Conservation (phyloP, 2,888 invertebrate species). For the Pristionchus exspectatus region DNA sequence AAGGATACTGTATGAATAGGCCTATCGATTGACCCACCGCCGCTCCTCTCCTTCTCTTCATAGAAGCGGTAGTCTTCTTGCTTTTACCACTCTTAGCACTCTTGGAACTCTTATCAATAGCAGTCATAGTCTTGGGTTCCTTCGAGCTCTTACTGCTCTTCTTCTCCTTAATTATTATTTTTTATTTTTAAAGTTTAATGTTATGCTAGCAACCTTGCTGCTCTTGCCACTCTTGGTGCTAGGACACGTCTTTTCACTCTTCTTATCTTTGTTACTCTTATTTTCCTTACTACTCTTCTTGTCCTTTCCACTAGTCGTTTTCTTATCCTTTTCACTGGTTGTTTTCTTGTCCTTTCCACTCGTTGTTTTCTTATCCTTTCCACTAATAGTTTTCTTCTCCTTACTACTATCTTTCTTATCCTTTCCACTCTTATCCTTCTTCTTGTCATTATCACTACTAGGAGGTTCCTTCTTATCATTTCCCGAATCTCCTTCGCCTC, state of each 20-base stretch:
- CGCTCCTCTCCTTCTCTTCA: background rate
- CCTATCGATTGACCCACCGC: background rate
- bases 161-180: background rate
- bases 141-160: slow-evolving; percentile 22
- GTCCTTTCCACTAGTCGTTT: background rate
- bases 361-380: slow-evolving; percentile 2
- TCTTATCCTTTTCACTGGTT: background rate
- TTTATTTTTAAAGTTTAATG: background rate
- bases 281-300: background rate
- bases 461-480: slow-evolving; percentile 42
- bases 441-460: slow-evolving; percentile 42
- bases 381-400: slow-evolving; percentile 23
- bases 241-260: background rate
- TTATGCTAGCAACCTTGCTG: background rate
- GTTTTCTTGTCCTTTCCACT: slow-evolving; percentile 21
- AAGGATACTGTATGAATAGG: background rate
- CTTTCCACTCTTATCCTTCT: slow-evolving; percentile 31
- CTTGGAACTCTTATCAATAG: slow-evolving; percentile 31
- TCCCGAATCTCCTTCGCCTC: background rate
- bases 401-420: slow-evolving; percentile 27
- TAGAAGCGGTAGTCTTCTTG: background rate
- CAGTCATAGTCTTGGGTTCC: slow-evolving; percentile 26
- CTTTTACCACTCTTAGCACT: background rate
- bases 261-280: background rate
- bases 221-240: background rate